These are phyloP conservation scores for Phragmatobia fuliginosa DNA, from an alignment of 2,888 invertebrate genomes.

Conservation along the genomic window DNA sequence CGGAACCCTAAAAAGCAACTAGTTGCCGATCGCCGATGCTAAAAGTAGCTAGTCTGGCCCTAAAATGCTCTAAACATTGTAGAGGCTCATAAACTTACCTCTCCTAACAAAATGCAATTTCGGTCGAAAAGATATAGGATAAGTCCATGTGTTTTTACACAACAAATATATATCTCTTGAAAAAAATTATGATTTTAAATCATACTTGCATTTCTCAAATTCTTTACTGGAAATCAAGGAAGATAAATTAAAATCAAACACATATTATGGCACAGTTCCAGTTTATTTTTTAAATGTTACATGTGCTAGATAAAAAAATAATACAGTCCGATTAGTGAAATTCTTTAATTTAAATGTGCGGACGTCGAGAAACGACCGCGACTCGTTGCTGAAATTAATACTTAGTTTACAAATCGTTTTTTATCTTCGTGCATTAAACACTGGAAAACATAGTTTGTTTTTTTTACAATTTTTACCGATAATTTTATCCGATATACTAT, in stretches of 20 bases:
- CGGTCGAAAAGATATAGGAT: neutral
- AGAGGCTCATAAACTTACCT: too few species aligned
- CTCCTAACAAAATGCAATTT: too few species aligned
- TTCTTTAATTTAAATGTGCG: conserved; percentile 65
- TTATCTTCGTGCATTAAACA: conserved; percentile 68
- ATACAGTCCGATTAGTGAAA: conserved; percentile 84
- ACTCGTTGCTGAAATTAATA: conserved; percentile 56
- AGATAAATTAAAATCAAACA: conserved; percentile 51
- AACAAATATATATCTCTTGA: neutral
- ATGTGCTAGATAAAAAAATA: conserved; percentile 86
- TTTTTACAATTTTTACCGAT: conserved; percentile 79
- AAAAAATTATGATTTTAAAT: neutral
- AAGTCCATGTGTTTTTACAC: too few species aligned
- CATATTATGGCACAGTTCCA: conserved; percentile 86
- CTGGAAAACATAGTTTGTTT: conserved; percentile 70
- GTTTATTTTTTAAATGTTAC: conserved; percentile 84
- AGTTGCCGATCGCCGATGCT: too few species aligned
- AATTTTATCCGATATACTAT: conserved; percentile 68
- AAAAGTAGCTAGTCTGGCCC: too few species aligned
- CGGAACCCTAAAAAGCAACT: too few species aligned
- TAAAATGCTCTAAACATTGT: too few species aligned
- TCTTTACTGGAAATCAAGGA: neutral
- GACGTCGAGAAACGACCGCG: conserved; percentile 41
- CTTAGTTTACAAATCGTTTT: conserved; percentile 57
- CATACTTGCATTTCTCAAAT: neutral